These are phyloP conservation scores for Cranoglanis bouderius DNA, from an alignment of 2,113 vertebrate genomes.

Conservation along the genomic window DNA sequence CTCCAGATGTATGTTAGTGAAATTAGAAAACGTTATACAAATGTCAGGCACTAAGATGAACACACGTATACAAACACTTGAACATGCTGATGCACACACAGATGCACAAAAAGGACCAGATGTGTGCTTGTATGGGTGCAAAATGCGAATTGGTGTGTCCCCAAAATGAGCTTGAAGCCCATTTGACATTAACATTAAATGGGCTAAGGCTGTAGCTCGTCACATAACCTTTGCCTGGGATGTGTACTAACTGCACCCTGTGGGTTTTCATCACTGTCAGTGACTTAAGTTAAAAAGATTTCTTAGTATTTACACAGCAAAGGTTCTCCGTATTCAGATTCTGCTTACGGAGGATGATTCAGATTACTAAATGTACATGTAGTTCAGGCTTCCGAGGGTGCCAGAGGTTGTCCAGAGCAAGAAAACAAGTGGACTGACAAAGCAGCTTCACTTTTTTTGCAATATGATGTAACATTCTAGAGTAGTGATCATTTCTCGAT, in stretches of 20 bases:
- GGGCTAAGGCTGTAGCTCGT: neutral
- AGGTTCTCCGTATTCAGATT: neutral
- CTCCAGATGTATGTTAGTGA: conserved; percentile 46
- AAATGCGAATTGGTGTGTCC: neutral
- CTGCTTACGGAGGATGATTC: neutral
- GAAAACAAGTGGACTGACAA: neutral
- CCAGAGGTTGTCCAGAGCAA: neutral
- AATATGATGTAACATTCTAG: neutral
- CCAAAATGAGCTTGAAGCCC: neutral
- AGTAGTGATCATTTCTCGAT: neutral
- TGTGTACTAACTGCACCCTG: neutral
- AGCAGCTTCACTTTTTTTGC: neutral
- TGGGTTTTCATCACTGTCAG: neutral
- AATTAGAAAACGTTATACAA: conserved; percentile 61
- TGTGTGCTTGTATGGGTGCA: neutral
- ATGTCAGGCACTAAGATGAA: conserved; percentile 57
- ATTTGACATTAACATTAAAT: no score
- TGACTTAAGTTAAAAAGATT: neutral
- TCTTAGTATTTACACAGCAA: neutral
- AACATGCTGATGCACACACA: neutral
- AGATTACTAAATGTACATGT: neutral
- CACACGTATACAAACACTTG: neutral
- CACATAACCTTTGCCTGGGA: neutral
- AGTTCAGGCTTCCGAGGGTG: neutral
- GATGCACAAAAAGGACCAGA: neutral